Conservation (phyloP, 2,888 invertebrate species). For the Meteorus cinctellus region DNA sequence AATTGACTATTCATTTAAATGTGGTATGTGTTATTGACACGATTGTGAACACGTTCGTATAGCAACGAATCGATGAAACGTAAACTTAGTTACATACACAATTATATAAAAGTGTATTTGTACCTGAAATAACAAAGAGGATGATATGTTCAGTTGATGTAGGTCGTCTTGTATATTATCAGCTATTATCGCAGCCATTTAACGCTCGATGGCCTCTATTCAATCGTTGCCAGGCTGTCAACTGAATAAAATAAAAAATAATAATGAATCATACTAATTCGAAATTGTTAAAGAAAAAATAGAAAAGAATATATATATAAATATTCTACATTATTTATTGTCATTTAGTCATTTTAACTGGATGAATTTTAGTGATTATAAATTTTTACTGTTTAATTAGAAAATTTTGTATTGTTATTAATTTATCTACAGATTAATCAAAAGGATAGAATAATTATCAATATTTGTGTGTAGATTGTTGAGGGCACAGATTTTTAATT, state of each 20-base stretch:
- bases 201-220: slow-evolving; percentile 60
- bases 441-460: too few relatives aligned
- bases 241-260: slow-evolving; percentile 21
- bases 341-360: too few relatives aligned
- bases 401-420: too few relatives aligned
- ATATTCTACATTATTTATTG: too few relatives aligned
- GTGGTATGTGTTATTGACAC: not conserved
- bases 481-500: too few relatives aligned
- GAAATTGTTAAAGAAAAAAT: not conserved
- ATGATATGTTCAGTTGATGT: slow-evolving; percentile 59
- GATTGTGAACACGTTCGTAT: not conserved
- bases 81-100: not conserved
- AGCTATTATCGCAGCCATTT: slow-evolving; percentile 56
- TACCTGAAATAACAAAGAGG: slow-evolving; percentile 5
- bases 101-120: slow-evolving; percentile 23
- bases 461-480: too few relatives aligned
- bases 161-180: slow-evolving; percentile 68
- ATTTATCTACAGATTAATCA: too few relatives aligned
- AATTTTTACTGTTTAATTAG: too few relatives aligned
- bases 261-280: slow-evolving; percentile 9
- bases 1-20: not conserved
- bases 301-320: too few relatives aligned
- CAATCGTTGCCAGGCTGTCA: slow-evolving; percentile 25
- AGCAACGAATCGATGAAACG: not conserved
- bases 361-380: too few relatives aligned